A percentile compares a stretch with the other conserved stretches of the same genome.
phyloP scores from a whole-genome alignment of 2,797 vertebrate species.

The Melanotaenia trifasciata region DNA sequence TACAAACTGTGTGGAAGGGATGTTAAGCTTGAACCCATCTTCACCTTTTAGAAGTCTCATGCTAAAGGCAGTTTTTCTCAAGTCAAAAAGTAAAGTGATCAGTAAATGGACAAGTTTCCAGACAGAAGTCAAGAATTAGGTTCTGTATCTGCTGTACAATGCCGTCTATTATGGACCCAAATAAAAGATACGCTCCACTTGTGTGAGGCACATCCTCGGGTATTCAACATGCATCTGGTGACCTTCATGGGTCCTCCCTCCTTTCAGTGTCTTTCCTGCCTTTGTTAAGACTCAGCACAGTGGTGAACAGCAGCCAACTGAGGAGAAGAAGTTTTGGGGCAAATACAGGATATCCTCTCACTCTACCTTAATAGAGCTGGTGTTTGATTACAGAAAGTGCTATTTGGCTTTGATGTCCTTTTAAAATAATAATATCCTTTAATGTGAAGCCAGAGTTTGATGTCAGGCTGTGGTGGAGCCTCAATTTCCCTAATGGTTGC shows the following conservation, averaged over 20 bases:
- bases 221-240: slow-evolving; percentile 70
- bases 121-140: slow-evolving; percentile 2
- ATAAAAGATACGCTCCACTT: slow-evolving; percentile 41
- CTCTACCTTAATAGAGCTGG: slow-evolving; percentile 48
- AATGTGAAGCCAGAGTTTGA: slow-evolving; percentile 18
- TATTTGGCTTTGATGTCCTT: slow-evolving; percentile 56
- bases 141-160: slow-evolving; percentile 19
- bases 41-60: slow-evolving; percentile 65
- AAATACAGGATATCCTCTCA: slow-evolving; percentile 77
- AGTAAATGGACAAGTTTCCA: slow-evolving; percentile 18
- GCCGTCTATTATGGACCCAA: slow-evolving; percentile 38
- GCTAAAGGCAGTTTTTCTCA: slow-evolving; percentile 28
- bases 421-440: slow-evolving; percentile 37
- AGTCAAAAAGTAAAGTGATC: slow-evolving; percentile 14
- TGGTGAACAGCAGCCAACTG: slow-evolving; percentile 57
- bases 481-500: slow-evolving; percentile 2
- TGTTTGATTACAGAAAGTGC: slow-evolving; percentile 64
- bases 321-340: slow-evolving; percentile 61
- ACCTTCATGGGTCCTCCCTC: slow-evolving; percentile 68
- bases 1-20: slow-evolving; percentile 53
- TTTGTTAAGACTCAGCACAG: slow-evolving; percentile 74
- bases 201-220: slow-evolving; percentile 45
- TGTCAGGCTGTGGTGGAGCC: not conserved
- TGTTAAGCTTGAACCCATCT: slow-evolving; percentile 73
- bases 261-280: slow-evolving; percentile 79